Base-by-base conservation (phyloP, 2,797 vertebrate genomes). In the Cossypha polioptera region DNA sequence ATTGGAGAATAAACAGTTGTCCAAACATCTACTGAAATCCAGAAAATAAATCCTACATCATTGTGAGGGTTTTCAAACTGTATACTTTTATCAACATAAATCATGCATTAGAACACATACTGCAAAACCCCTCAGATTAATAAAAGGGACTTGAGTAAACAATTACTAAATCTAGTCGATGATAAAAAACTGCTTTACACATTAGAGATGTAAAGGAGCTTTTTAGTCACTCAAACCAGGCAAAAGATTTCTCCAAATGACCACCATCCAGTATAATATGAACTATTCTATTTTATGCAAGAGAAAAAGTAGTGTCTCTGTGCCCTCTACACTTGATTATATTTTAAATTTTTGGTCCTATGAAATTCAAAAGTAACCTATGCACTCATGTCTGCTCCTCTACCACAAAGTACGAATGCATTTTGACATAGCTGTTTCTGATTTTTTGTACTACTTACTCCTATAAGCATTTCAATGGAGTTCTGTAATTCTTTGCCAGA, bases 201-300 rank as follows among this genome's bases (percentile, higher is more conserved):
- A 26, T 24, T 19, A 28, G 29, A 36, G 18, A 61, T 16, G 53
- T 0, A 57, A 43, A 53, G 3, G 7, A 87, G 28, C 6, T 53
- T 50, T 87, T 54, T 35, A 82, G 17, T n/a, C 17, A 12, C 38
- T 81, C 26, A 43, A 68, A 68, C 4, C 25, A 69, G 33, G 28
- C 67, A 58, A 35, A 61, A 62, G 38, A 69, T 22, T 83, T 66
- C 33, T 79, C 25, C 33, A 68, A 55, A 48, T 38, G 51, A 72
- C 11, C n/a, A 65, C 16, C 1, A 5, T 17, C 24, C 38, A 36
- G 9, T 38, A n/a, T 18, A 81, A 80, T 28, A 33, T 0, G 0
- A 65, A 85, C 36, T 25, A 33, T 2, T 55, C 5, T 31, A 45
- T 33, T 87, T 86, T 14, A 53, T 2, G n/a, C 6, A 36, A 80